Conservation (phyloP, 2,797 vertebrate genomes). For the Nyctalus aviator region DNA sequence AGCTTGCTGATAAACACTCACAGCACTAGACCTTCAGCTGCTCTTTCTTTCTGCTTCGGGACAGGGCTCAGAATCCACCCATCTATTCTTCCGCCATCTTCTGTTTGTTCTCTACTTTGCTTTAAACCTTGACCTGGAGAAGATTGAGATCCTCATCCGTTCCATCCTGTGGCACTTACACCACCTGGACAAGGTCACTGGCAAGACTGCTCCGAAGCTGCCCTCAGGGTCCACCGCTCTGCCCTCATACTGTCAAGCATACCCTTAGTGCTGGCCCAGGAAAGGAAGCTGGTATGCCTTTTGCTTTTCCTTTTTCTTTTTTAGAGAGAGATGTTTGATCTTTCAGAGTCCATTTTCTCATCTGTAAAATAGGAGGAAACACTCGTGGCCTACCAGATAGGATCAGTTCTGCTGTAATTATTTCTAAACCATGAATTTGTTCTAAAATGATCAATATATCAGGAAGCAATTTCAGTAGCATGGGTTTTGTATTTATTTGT, state of each 20-base stretch:
- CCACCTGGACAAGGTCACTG: background rate
- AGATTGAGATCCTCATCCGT: constrained; percentile 38
- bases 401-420: constrained; percentile 22
- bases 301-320: background rate
- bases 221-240: background rate
- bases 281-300: background rate
- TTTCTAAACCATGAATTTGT: constrained; percentile 42
- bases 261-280: background rate
- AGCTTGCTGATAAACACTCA: too few species aligned
- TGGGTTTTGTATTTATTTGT: background rate
- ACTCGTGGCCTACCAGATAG: background rate
- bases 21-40: too few species aligned
- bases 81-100: too few species aligned
- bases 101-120: constrained; percentile 13
- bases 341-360: constrained; percentile 50
- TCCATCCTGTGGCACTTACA: background rate
- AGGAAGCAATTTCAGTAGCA: background rate
- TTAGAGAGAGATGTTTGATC: background rate
- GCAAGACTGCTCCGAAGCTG: background rate
- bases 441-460: background rate
- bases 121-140: constrained; percentile 51
- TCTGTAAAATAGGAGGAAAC: background rate
- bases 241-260: constrained; percentile 24
- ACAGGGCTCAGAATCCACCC: too few species aligned
- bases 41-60: too few species aligned